These are phyloP conservation scores for Neoarius graeffei DNA, from an alignment of 2,113 vertebrate genomes.

Conservation along the genomic window DNA sequence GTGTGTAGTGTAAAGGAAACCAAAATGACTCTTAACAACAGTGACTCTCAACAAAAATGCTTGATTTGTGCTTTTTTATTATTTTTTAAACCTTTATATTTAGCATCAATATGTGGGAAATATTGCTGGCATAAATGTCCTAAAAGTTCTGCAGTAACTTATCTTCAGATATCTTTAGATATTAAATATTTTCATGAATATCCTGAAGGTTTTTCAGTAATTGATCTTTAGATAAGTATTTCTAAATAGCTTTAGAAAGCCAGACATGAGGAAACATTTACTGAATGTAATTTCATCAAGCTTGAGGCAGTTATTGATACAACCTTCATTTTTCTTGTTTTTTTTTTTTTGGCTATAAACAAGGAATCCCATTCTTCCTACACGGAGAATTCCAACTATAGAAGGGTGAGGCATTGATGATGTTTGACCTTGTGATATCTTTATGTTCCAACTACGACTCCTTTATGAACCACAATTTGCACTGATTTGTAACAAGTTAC, in stretches of 20 bases:
- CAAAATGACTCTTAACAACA: not conserved
- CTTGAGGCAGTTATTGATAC: not conserved
- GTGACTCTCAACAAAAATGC: not conserved
- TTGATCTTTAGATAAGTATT: not conserved
- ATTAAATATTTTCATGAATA: not conserved
- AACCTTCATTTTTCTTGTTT: too few relatives aligned
- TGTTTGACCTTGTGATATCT: not conserved
- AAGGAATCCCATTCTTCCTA: not conserved
- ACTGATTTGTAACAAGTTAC: not conserved
- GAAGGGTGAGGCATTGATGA: not conserved
- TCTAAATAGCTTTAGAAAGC: not conserved
- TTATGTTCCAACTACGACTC: not conserved
- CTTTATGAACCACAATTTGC: not conserved
- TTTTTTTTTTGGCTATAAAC: not conserved
- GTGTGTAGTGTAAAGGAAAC: not conserved
- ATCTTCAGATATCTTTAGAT: not conserved
- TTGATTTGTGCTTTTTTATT: not conserved
- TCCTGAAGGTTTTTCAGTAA: not conserved
- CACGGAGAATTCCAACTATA: not conserved
- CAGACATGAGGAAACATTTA: not conserved
- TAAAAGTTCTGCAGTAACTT: not conserved
- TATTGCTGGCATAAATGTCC: not conserved
- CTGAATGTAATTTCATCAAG: not conserved
- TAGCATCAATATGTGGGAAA: not conserved
- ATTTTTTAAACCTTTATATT: not conserved